These are phyloP conservation scores for Drosophila willistoni DNA, from an alignment of 1,140 invertebrate genomes.

Conservation along the genomic window DNA sequence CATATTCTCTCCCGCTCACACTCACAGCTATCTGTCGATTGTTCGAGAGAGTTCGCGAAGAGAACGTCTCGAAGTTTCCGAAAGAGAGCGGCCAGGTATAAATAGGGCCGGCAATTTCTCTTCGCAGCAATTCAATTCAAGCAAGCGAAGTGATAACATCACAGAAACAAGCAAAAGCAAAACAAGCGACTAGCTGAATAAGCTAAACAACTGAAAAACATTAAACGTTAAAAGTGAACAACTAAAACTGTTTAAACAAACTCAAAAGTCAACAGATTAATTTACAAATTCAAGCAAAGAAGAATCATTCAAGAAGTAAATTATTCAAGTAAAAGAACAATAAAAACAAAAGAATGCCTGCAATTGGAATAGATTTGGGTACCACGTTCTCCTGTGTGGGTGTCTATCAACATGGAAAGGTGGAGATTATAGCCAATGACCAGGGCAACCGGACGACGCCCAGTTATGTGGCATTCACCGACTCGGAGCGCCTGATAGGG, in stretches of 20 bases:
- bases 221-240: slow-evolving; percentile 9
- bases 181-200: slow-evolving; percentile 40
- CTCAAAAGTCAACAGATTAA: no score
- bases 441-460: slow-evolving; percentile 98
- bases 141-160: slow-evolving; percentile 64
- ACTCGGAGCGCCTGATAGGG: slow-evolving; percentile 97
- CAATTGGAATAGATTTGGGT: slow-evolving; percentile 90
- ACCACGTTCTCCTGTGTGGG: slow-evolving; percentile 92
- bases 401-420: slow-evolving; percentile 92
- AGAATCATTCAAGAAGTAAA: not conserved
- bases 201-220: slow-evolving; percentile 29
- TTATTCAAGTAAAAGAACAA: slow-evolving; percentile 5
- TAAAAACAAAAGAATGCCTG: slow-evolving; percentile 82
- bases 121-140: slow-evolving; percentile 60
- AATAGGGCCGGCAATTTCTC: slow-evolving; percentile 54
- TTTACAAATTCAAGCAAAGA: not conserved
- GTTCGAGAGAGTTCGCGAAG: slow-evolving; percentile 47
- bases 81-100: slow-evolving; percentile 57
- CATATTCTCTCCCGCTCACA: slow-evolving; percentile 6
- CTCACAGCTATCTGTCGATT: slow-evolving; percentile 7
- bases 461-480: slow-evolving; percentile 97
- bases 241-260: no score
- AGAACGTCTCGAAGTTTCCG: slow-evolving; percentile 56
- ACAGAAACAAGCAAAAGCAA: slow-evolving; percentile 48
- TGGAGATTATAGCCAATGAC: slow-evolving; percentile 97